A percentile compares a stretch with the other conserved stretches of the same genome.
Evolutionary conservation across 2,888 invertebrate species (phyloP).

Genomic region (Seira musarum): DNA sequence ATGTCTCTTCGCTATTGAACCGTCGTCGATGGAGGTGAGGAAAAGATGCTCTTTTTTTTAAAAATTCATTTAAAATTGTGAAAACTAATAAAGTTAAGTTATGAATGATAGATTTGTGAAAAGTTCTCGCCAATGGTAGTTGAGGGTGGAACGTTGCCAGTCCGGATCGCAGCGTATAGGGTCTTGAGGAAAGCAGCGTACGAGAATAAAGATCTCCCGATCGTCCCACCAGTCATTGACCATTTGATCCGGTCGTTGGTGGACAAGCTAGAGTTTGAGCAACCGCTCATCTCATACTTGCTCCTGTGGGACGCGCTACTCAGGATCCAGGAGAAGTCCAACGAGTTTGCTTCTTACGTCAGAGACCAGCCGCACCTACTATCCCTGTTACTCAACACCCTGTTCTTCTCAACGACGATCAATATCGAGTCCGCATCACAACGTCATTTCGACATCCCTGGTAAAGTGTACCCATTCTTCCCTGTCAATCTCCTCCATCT

Average conservation of each 20-base stretch:
- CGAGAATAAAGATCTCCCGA: slow-evolving; percentile 55
- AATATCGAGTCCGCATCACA: slow-evolving; percentile 41
- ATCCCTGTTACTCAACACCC: slow-evolving; percentile 51
- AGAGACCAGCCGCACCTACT: slow-evolving; percentile 64
- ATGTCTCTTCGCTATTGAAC: slow-evolving; percentile 64
- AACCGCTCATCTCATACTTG: slow-evolving; percentile 67
- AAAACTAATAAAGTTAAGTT: no score
- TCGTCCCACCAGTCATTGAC: slow-evolving; percentile 56
- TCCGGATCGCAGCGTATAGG: slow-evolving; percentile 55
- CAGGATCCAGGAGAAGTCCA: slow-evolving; percentile 60
- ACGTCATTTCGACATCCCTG: slow-evolving; percentile 59
- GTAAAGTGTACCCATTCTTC: slow-evolving; percentile 35
- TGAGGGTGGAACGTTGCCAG: slow-evolving; percentile 29
- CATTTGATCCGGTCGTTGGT: slow-evolving; percentile 33
- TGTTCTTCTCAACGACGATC: slow-evolving; percentile 45
- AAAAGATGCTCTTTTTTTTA: slow-evolving; percentile 59
- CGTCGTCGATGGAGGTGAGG: slow-evolving; percentile 53
- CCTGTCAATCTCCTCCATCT: slow-evolving; percentile 71
- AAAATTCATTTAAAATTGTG: slow-evolving; percentile 42
- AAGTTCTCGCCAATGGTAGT: not conserved
- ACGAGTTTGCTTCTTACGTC: slow-evolving; percentile 67
- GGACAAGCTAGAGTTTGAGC: not conserved
- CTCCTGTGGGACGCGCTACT: slow-evolving; percentile 69
- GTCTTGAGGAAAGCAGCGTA: slow-evolving; percentile 61
- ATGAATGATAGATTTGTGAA: no score